phyloP scores from a whole-genome alignment of 2,797 vertebrate genomes.

The Darevskia mixta region DNA sequence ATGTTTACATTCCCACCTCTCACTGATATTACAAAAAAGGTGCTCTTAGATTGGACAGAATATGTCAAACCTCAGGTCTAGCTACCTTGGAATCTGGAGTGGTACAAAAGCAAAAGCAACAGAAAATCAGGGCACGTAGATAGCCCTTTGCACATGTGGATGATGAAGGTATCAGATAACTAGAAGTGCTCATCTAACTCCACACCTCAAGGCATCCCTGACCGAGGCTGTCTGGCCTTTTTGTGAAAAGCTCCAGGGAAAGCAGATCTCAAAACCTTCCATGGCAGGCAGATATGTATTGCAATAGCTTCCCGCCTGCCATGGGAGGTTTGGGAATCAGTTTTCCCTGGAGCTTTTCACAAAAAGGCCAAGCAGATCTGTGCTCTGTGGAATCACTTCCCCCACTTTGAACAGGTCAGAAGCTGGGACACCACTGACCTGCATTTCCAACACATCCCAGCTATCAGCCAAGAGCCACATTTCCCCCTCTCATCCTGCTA shows the following conservation, averaged over 20 bases:
- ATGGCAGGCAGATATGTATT: neutral
- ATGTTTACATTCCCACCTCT: neutral
- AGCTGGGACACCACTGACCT: neutral
- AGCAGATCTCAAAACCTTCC: neutral
- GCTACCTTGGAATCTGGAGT: neutral
- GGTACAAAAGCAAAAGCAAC: no score
- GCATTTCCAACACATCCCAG: neutral
- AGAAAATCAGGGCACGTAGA: neutral
- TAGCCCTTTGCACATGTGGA: neutral
- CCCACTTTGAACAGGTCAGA: neutral
- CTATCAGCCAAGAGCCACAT: neutral
- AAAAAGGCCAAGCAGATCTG: neutral
- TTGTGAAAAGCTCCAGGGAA: neutral
- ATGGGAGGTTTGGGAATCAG: neutral
- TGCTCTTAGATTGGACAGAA: neutral
- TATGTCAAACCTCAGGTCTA: neutral
- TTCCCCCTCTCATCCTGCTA: no score
- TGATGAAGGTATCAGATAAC: no score
- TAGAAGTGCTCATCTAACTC: no score
- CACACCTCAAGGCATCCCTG: neutral
- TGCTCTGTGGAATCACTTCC: neutral
- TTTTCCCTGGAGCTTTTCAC: neutral
- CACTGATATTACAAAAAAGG: neutral
- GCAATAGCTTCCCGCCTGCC: no score
- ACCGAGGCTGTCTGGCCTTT: neutral